Base-by-base conservation (phyloP, 2,888 invertebrate species). In the Colletes collaris region DNA sequence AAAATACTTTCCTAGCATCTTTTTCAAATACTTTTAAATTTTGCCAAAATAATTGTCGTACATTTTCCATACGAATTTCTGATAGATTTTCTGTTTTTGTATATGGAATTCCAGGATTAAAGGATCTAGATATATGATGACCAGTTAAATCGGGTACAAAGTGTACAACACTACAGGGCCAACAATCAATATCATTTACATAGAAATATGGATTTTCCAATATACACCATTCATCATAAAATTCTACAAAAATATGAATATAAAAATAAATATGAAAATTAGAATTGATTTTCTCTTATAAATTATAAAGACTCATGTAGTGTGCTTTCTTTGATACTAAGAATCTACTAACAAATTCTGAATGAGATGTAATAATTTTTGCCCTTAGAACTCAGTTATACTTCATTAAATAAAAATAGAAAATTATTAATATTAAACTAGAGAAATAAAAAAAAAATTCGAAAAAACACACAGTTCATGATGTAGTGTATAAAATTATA, bases 221-320 rank as follows among this genome's bases (percentile, higher is more conserved):
- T 52, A 98, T 93, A 91, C 97, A 98, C 89, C 96, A 96, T 93
- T 97, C 97, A 93, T 97, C 97, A 89, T 98, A 97, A 58, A 96
- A 94, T 91, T 96, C 97, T 95, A 93, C 56, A 65, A 64, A n/a
- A 46, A 37, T n/a, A 56, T 8, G 8, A 49, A 27, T 52, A 55
- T 46, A 59, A 71, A 35, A 35, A 50, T 35, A 8, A 49, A 27
- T 37, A 49, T 46, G 53, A 71, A 35, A 35, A 58, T 44, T 4
- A n/a, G 40, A 10, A n/a, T 50, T 16, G 59, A 8, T 10, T 37
- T 46, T 6, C 8, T 46, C 7, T 46, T 8, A 46, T 46, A 40
- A 40, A 7, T 40, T 6, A 40, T 40, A 40, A 40, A 40, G 40
- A 40, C 27, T 27, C 27, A 27, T 27, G 2, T 27, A 7, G 40